Evolutionary conservation across 2,888 invertebrate genomes (phyloP), one percentile per base, ranked within the genome.

Genomic region (Lepidocyrtoides sp.): DNA sequence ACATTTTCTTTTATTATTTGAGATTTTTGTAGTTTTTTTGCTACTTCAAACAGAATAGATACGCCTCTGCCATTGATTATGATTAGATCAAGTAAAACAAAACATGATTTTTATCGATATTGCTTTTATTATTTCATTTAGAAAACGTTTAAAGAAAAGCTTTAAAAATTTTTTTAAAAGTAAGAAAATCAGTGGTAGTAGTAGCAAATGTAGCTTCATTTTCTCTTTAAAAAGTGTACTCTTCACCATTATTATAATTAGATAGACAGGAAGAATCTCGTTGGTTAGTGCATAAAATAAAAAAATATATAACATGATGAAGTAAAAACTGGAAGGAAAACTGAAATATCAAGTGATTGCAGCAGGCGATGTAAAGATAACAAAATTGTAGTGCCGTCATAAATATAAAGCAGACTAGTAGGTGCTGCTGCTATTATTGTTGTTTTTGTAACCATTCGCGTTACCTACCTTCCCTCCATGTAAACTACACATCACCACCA

Each of bases 311-410:
- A 8, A 69, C 8, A 48, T n/a, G 60, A 32, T 81, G 81, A 81
- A 23, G 23, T 57, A 81, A 41, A 79, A 81, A 81, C 81, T 81
- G 81, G 81, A 81, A 81, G 66, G 69, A 41, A 72, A 17, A 72
- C 20, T 72, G 23, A 72, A 29, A 72, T 32, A 72, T 12, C 69
- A 23, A 72, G 69, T 17, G 20, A 17, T 41, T 20, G 36, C 20
- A n/a, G n/a, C n/a, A 20, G 17, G 41, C 69, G 69, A 72, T 72
- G 41, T 72, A 20, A 17, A 20, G 69, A 72, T 72, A 72, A 36
- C 69, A 36, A 17, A 69, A 72, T n/a, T n/a, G n/a, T 10, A 3
- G 20, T 10, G 66, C 29, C n/a, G n/a, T 4, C 29, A 66, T 63
- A 29, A 81, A 60, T 57, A 17, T n/a, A 51, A 77, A n/a, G 77